These are phyloP conservation scores for Ascidia mentula DNA, from an alignment of 23 tunicate genomes.

Conservation along the genomic window DNA sequence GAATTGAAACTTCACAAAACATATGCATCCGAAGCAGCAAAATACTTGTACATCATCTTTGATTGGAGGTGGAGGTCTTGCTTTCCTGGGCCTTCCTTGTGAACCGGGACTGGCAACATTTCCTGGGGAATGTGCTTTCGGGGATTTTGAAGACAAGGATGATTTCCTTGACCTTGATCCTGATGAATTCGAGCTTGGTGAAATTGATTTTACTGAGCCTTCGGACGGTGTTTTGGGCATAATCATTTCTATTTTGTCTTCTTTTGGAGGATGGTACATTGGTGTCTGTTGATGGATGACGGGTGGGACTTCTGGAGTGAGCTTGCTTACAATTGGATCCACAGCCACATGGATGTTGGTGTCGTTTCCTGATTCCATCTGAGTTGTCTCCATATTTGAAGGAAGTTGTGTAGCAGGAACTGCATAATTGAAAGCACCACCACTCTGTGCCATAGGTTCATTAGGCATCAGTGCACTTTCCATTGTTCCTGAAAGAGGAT, in stretches of 20 bases:
- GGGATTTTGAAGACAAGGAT: neutral
- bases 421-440: too few relatives aligned
- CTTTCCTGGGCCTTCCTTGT: neutral
- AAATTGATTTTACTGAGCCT: neutral
- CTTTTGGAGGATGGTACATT: neutral
- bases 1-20: too few relatives aligned
- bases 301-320: neutral
- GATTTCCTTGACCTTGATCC: neutral
- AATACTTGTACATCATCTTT: neutral
- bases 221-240: neutral
- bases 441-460: too few relatives aligned
- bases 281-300: neutral
- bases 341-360: too few relatives aligned
- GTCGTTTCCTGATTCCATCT: too few relatives aligned
- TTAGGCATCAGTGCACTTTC: too few relatives aligned
- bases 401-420: too few relatives aligned
- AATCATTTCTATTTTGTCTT: neutral
- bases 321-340: too few relatives aligned
- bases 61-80: neutral
- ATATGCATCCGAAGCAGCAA: neutral
- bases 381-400: too few relatives aligned
- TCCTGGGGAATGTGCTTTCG: neutral
- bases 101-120: neutral
- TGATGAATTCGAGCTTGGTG: neutral
- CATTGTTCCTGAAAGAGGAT: too few relatives aligned